Conservation (phyloP, 1,140 invertebrate species). For the Danaus melanippus region DNA sequence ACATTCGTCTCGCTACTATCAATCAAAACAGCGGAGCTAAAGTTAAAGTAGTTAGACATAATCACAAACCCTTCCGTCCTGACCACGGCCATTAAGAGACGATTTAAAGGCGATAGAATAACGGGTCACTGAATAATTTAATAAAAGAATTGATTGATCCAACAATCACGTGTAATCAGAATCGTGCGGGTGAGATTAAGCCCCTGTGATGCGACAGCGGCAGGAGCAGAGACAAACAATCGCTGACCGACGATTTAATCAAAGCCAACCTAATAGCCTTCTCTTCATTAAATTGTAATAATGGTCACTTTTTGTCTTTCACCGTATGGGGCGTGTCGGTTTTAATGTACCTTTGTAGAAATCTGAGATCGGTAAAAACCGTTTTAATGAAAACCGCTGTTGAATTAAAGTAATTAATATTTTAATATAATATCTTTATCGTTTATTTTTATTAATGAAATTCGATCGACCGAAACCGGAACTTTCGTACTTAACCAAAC, state of each 20-base stretch:
- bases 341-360: conserved; percentile 8
- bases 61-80: conserved; percentile 13
- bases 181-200: conserved; percentile 62
- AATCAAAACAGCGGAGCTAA: too few species aligned
- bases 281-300: conserved; percentile 70
- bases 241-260: conserved; percentile 65
- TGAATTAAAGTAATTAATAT: background rate
- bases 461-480: too few species aligned
- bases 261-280: conserved; percentile 60
- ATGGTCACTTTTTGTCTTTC: conserved; percentile 52
- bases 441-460: too few species aligned
- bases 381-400: too few species aligned
- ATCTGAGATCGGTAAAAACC: too few species aligned
- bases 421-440: conserved; percentile 1
- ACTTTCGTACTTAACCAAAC: too few species aligned
- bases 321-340: conserved; percentile 31
- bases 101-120: conserved; percentile 56
- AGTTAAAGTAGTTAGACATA: too few species aligned
- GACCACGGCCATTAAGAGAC: conserved; percentile 40
- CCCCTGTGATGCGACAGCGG: conserved; percentile 42
- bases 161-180: conserved; percentile 66
- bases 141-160: conserved; percentile 70
- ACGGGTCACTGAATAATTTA: conserved; percentile 67
- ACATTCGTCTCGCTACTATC: too few species aligned
- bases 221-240: conserved; percentile 47